Evolutionary conservation across 2,113 vertebrate genomes (phyloP).

Genomic region (Microcebus tavaratra): DNA sequence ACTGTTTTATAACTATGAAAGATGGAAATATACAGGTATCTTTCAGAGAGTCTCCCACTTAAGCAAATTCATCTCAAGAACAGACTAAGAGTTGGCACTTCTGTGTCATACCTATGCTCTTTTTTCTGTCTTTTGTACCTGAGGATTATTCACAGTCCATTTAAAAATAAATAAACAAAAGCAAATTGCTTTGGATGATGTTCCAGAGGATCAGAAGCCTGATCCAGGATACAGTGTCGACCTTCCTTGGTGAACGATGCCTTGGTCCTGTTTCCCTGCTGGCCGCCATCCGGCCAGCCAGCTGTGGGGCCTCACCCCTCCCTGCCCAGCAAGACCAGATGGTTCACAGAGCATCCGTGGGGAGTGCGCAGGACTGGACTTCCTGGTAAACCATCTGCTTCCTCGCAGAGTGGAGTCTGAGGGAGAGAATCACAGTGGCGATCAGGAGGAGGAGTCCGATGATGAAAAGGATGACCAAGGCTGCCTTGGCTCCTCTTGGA

Average conservation of each 20-base stretch:
- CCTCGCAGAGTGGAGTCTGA: slow-evolving; percentile 62
- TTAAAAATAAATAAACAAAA: slow-evolving; percentile 65
- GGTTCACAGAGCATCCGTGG: slow-evolving; percentile 78
- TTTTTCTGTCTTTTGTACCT: slow-evolving; percentile 8
- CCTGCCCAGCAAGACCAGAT: not conserved
- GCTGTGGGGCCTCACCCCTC: not conserved
- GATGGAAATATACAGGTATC: not conserved
- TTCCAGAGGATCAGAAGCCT: not conserved
- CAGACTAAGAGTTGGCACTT: not conserved
- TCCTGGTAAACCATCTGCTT: slow-evolving; percentile 76
- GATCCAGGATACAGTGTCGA: not conserved
- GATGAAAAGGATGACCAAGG: slow-evolving; percentile 77
- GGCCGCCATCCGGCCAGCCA: not conserved
- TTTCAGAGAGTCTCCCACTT: not conserved
- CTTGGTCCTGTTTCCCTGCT: not conserved
- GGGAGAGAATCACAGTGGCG: slow-evolving; percentile 52
- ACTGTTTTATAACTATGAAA: not conserved
- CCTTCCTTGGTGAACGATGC: slow-evolving; percentile 3
- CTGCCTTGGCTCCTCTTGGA: slow-evolving; percentile 75
- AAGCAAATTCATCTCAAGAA: not conserved
- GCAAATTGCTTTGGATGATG: slow-evolving; percentile 48
- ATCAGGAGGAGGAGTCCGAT: slow-evolving; percentile 80
- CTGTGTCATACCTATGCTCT: not conserved
- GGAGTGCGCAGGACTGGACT: slow-evolving; percentile 80
- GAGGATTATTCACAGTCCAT: slow-evolving; percentile 62